Percentiles rank a stretch among this genome's conserved stretches.
phyloP scores from a whole-genome alignment of 2,113 vertebrate species.

The Phrynosoma blainvillii region DNA sequence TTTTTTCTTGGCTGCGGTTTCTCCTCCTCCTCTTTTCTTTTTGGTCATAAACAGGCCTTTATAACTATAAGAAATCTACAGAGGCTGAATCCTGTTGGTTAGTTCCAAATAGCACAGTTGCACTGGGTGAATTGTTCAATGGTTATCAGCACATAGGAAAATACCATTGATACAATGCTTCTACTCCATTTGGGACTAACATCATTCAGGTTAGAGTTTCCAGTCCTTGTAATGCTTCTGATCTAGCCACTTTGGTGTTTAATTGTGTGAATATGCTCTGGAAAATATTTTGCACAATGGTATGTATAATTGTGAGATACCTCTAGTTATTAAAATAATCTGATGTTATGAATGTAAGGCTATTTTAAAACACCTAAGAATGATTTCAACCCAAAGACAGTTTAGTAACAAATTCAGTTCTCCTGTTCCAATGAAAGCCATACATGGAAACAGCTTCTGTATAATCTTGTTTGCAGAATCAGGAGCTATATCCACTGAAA shows the following conservation, averaged over 20 bases:
- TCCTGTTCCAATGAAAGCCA: neutral
- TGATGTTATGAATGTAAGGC: neutral
- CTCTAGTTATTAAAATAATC: neutral
- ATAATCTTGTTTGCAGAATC: neutral
- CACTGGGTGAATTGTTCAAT: too few species aligned
- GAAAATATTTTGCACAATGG: neutral
- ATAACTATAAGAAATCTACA: neutral
- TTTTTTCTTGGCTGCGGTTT: neutral
- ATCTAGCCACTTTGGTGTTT: neutral
- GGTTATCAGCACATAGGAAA: too few species aligned
- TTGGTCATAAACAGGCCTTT: neutral
- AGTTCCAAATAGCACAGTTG: too few species aligned
- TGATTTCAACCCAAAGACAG: neutral
- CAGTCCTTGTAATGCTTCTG: neutral
- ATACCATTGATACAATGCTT: too few species aligned
- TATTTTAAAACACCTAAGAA: neutral
- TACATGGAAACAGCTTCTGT: neutral
- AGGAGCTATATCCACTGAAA: neutral
- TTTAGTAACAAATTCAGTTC: neutral
- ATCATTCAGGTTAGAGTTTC: neutral
- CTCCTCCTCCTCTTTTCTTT: too few species aligned
- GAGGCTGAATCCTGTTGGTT: too few species aligned
- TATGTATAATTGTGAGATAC: neutral
- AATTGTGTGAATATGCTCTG: neutral
- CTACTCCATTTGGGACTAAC: too few species aligned